Base-by-base conservation (phyloP, 2,797 vertebrate genomes). In the Remorina albescens region DNA sequence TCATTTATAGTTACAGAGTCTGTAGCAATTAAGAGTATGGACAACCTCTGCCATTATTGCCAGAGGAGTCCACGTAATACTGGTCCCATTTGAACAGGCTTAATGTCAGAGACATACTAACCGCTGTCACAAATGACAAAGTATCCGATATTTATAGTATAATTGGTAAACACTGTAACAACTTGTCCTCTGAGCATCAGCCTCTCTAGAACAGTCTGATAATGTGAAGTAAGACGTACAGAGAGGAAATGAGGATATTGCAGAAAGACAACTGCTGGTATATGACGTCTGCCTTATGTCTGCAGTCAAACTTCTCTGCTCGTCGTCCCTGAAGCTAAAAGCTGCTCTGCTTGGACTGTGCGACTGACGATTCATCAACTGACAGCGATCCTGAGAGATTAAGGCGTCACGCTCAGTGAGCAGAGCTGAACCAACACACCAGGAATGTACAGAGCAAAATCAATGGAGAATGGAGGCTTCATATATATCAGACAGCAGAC, bases 401-500 rank as follows among this genome's bases (percentile, higher is more conserved):
- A 85, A 80, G 82, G 85, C 18, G 42, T 63, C 61, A 46, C 59
- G 71, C 78, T 80, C 63, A 68, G 74, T 53, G 84, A 89, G 77
- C 75, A 66, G 86, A 76, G 82, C 78, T 46, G 68, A 81, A 84
- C 70, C 81, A 72, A 78, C 82, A 67, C 71, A 75, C 59, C 79
- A 83, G 76, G 78, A 86, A 83, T 39, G 63, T 75, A 72, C 71
- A 64, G 67, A 8, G 12, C 63, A 74, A 81, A 88, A 87, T 86
- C 86, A 86, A 86, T 85, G 86, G 62, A 76, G 84, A 65, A 78
- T 67, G 79, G 84, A 84, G 84, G 86, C 84, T 77, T 83, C 82
- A 76, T 68, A 83, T 89, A 84, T 61, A 85, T 87, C 87, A 88
- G 78, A 59, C 64, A 62, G 46, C 68, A 78, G 57, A 72, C 72